Conservation (phyloP, 2,888 invertebrate genomes). For the Orgyia antiqua region DNA sequence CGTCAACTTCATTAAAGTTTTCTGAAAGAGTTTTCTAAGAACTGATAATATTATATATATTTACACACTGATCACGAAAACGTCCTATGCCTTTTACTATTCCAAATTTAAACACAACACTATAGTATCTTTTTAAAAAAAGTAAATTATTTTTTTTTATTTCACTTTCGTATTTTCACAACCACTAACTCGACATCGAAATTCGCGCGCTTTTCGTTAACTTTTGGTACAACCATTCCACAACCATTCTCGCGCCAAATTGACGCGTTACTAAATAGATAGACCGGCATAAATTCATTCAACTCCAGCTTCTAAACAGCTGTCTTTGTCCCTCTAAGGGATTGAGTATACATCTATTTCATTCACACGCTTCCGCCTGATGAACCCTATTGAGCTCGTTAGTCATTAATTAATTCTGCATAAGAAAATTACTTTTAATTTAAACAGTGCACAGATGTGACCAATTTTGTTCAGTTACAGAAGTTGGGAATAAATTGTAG, state of each 20-base stretch:
- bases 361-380: slow-evolving; percentile 67
- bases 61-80: too few relatives aligned
- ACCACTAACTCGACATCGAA: slow-evolving; percentile 25
- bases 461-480: slow-evolving; percentile 32
- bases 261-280: slow-evolving; percentile 76
- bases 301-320: slow-evolving; percentile 56
- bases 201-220: slow-evolving; percentile 54
- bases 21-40: too few relatives aligned
- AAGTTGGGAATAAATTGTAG: slow-evolving; percentile 18
- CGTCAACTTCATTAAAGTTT: too few relatives aligned
- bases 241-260: slow-evolving; percentile 73
- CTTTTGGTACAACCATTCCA: slow-evolving; percentile 30
- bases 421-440: slow-evolving; percentile 78
- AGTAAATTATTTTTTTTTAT: too few relatives aligned
- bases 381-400: slow-evolving; percentile 77
- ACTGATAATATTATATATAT: too few relatives aligned
- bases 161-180: slow-evolving; percentile 16
- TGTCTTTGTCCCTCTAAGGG: slow-evolving; percentile 34
- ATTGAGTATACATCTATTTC: slow-evolving; percentile 30
- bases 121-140: too few relatives aligned
- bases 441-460: slow-evolving; percentile 70
- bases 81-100: too few relatives aligned
- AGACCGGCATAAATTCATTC: slow-evolving; percentile 76
- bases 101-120: too few relatives aligned
- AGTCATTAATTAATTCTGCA: slow-evolving; percentile 78